These are phyloP conservation scores for Littorina saxatilis DNA, from an alignment of 1,140 invertebrate species.

Conservation along the genomic window DNA sequence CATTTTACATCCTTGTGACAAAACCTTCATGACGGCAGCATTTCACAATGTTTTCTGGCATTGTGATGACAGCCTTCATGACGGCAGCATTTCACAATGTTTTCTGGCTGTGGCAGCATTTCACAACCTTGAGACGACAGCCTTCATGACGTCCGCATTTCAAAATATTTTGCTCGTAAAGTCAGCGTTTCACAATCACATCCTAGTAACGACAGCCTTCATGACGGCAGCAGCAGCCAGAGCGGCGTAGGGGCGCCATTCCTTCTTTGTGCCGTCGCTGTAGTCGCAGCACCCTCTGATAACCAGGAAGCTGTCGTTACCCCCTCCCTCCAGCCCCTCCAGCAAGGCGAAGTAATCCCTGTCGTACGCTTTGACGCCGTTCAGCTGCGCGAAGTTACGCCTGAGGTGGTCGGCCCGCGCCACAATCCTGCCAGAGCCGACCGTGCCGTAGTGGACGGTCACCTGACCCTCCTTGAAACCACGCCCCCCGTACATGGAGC, in stretches of 20 bases:
- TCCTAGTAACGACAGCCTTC: slow-evolving; percentile 83
- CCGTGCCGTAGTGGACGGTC: slow-evolving; percentile 86
- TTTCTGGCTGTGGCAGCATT: too few relatives aligned
- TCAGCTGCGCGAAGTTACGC: slow-evolving; percentile 79
- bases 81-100: too few relatives aligned
- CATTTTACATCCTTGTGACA: too few relatives aligned
- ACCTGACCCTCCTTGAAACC: slow-evolving; percentile 55
- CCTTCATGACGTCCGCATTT: background rate
- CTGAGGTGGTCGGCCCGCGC: slow-evolving; percentile 79
- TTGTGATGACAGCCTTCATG: too few relatives aligned
- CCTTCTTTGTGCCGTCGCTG: slow-evolving; percentile 93
- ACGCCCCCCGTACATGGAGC: slow-evolving; percentile 21
- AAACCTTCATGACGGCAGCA: too few relatives aligned
- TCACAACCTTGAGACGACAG: too few relatives aligned
- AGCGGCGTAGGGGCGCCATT: slow-evolving; percentile 96
- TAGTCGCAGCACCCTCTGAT: slow-evolving; percentile 95
- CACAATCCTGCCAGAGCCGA: slow-evolving; percentile 87
- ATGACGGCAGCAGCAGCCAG: slow-evolving; percentile 93
- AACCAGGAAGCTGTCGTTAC: slow-evolving; percentile 88
- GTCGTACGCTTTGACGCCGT: slow-evolving; percentile 91
- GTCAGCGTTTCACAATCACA: too few relatives aligned
- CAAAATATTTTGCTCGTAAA: background rate
- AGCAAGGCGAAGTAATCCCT: slow-evolving; percentile 91
- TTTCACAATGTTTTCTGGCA: too few relatives aligned
- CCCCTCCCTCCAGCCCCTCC: slow-evolving; percentile 88